A percentile compares a stretch with the other conserved stretches of the same genome.
These are phyloP conservation scores for Acanthurus leucopareius DNA, from an alignment of 2,797 vertebrate species.

Conservation along the genomic window DNA sequence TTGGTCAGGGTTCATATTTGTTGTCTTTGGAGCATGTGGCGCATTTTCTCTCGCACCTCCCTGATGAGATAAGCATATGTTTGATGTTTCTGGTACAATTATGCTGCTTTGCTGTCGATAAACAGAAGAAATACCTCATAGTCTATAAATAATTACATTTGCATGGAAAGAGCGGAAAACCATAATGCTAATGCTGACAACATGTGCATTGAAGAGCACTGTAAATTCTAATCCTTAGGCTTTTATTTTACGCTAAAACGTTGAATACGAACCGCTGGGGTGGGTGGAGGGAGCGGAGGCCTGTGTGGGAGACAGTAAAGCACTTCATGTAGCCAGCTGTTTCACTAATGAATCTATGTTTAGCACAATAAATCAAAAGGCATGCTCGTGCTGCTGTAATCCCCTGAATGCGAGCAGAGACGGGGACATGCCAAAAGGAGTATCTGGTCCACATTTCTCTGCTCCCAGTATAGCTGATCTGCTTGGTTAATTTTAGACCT, in stretches of 20 bases:
- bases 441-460: constrained; percentile 83
- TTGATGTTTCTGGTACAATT: constrained; percentile 21
- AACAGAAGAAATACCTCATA: not conserved
- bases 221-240: constrained; percentile 36
- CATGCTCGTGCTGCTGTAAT: constrained; percentile 77
- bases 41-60: not conserved
- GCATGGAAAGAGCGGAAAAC: constrained; percentile 14
- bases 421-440: constrained; percentile 77
- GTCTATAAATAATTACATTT: constrained; percentile 21
- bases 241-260: constrained; percentile 54
- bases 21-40: constrained; percentile 46
- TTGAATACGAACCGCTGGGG: constrained; percentile 45
- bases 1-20: constrained; percentile 65
- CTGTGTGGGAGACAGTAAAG: constrained; percentile 52
- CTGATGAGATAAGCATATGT: constrained; percentile 32
- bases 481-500: constrained; percentile 83
- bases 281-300: constrained; percentile 51
- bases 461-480: constrained; percentile 82
- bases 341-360: constrained; percentile 84
- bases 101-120: not conserved
- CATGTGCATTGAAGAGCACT: constrained; percentile 3
- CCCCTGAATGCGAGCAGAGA: constrained; percentile 77
- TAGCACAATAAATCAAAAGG: constrained; percentile 83
- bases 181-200: constrained; percentile 40
- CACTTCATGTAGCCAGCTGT: constrained; percentile 74